Evolutionary conservation across 1,140 invertebrate species (phyloP).

Genomic region (Sycophila sp.): DNA sequence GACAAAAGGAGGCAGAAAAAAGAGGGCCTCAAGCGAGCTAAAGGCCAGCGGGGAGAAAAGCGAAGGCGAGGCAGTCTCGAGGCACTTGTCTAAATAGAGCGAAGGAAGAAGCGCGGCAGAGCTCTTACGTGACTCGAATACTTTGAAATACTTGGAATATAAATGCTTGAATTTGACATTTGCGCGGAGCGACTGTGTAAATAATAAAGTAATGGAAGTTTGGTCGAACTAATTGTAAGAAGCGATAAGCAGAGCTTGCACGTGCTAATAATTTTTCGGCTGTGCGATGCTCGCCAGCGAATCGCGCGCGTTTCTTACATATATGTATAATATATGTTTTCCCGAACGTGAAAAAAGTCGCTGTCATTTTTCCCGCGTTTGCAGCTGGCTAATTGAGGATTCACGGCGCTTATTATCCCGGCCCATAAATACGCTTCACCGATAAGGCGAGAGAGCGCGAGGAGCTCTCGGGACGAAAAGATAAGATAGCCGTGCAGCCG

Average conservation of each 20-base stretch:
- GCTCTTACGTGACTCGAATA: conserved; percentile 15
- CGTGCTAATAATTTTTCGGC: not conserved
- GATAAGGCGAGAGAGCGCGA: conserved; percentile 18
- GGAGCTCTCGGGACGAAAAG: conserved; percentile 36
- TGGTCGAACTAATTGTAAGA: not conserved
- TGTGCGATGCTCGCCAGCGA: not conserved
- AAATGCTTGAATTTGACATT: conserved; percentile 10
- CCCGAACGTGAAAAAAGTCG: no score
- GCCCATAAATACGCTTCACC: conserved; percentile 60
- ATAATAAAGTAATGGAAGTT: not conserved
- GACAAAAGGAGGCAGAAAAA: not conserved
- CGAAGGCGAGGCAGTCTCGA: not conserved
- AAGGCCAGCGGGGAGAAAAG: not conserved
- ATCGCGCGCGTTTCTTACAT: not conserved
- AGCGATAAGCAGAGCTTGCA: not conserved
- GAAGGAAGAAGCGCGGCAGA: not conserved
- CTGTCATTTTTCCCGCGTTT: not conserved
- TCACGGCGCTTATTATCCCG: conserved; percentile 49
- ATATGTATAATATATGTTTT: not conserved
- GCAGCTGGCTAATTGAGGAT: no score
- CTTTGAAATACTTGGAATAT: conserved; percentile 3
- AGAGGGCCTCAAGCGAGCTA: not conserved
- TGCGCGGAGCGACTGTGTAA: not conserved
- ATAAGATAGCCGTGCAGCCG: conserved; percentile 49
- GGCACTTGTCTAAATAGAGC: conserved; percentile 30